phyloP scores from a whole-genome alignment of 2,113 vertebrate genomes.

The Globicephala melas region DNA sequence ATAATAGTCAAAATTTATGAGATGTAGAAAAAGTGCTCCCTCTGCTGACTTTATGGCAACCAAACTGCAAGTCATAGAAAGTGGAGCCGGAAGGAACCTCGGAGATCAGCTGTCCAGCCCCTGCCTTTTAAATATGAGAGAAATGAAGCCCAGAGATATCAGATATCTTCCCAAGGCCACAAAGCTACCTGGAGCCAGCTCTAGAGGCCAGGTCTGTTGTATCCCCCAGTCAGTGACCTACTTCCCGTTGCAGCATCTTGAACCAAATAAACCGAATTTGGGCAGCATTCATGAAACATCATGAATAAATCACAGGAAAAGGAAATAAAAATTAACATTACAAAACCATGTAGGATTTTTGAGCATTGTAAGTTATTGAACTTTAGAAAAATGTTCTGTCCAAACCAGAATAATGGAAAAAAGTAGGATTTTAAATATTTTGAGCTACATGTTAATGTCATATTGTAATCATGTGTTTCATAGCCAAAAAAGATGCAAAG shows the following conservation, averaged over 20 bases:
- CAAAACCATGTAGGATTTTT: neutral
- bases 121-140: neutral
- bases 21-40: constrained; percentile 71
- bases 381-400: neutral
- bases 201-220: neutral
- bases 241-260: neutral
- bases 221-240: neutral
- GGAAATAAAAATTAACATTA: neutral
- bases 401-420: neutral
- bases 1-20: neutral
- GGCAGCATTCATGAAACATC: neutral
- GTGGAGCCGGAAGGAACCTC: neutral
- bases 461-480: neutral
- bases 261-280: neutral
- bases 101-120: neutral
- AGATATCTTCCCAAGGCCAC: neutral
- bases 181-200: neutral
- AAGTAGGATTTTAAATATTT: constrained; percentile 2
- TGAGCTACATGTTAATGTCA: neutral
- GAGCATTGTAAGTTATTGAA: neutral
- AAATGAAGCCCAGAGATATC: neutral
- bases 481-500: neutral
- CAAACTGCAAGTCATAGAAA: constrained; percentile 7
- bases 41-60: constrained; percentile 60
- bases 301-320: neutral